phyloP scores from a whole-genome alignment of 2,113 vertebrate species.

The Cyanoliseus patagonus region DNA sequence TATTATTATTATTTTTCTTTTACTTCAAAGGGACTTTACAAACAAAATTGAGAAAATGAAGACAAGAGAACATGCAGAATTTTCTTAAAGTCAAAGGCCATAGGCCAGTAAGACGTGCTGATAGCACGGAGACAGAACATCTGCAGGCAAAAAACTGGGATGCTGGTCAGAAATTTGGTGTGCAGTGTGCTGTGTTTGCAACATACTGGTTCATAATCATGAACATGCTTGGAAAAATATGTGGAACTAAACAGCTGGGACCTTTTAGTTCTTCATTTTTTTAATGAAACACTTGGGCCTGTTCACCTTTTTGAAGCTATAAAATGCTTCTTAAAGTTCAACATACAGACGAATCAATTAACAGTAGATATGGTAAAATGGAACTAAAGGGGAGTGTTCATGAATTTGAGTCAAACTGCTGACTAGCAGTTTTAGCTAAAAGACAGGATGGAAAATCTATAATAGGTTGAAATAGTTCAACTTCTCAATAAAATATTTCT shows the following conservation, averaged over 20 bases:
- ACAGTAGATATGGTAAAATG: background rate
- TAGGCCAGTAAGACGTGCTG: background rate
- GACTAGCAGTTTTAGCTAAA: background rate
- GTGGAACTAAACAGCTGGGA: background rate
- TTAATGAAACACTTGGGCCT: background rate
- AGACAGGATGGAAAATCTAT: background rate
- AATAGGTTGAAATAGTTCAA: background rate
- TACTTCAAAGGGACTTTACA: background rate
- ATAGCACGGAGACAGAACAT: background rate
- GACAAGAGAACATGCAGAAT: accelerated
- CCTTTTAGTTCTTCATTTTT: background rate
- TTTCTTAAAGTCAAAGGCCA: background rate
- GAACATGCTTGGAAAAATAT: background rate
- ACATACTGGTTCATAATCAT: background rate
- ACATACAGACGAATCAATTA: background rate
- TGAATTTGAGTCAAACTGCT: background rate
- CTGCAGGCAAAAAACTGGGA: background rate
- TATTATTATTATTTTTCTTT: background rate
- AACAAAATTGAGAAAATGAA: background rate
- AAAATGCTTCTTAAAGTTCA: background rate
- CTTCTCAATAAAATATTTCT: background rate
- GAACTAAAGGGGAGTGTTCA: background rate
- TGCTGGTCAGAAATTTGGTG: background rate
- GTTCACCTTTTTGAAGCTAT: background rate
- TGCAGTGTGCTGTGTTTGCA: background rate